Base-by-base conservation (phyloP, 2,113 vertebrate species). In the Anthoscopus minutus region DNA sequence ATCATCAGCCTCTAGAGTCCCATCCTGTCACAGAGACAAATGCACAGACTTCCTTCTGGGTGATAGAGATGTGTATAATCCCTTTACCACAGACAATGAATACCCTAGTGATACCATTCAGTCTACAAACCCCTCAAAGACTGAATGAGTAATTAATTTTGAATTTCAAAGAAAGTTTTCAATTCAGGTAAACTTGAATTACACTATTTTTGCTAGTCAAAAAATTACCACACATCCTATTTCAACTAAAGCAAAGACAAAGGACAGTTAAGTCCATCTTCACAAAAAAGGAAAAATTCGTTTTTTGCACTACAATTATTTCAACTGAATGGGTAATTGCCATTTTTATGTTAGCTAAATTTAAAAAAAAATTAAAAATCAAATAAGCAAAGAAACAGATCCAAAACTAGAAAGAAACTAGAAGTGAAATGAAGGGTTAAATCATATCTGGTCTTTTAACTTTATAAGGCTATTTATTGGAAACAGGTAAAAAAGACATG, bases 401-500 rank as follows among this genome's bases (percentile, higher is more conserved):
- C 6, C 15, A 56, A 91, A 73, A 81, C 1, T 22, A 69, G 38
- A 50, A n/a, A 25, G 8, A 77, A 3, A n/a, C 27, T 31, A 62
- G 14, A 66, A 79, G 2, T 27, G 3, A 79, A 94, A 61, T 19
- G 4, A 21, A 4, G 6, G 25, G 30, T 78, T 57, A 89, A 81
- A 50, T 28, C 0, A 0, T 12, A 53, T 4, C 11, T 37, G 4
- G 9, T 71, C 15, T 80, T 90, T 38, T 42, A 76, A 18, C 8
- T 69, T 50, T 3, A 30, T 20, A 77, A 13, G 9, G 27, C 23
- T 67, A 54, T 28, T n/a, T 8, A 69, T 13, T 77, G 81, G 12
- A 67, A 53, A 71, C 4, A 14, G 0, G 0, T 48, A 16, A 35
- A 77, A 64, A 33, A 81, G 27, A 3, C 10, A 67, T 4, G 6